A percentile compares a stretch with the other conserved stretches of the same genome.
Evolutionary conservation across 2,113 vertebrate genomes (phyloP).

Genomic region (Pseudopodoces humilis): DNA sequence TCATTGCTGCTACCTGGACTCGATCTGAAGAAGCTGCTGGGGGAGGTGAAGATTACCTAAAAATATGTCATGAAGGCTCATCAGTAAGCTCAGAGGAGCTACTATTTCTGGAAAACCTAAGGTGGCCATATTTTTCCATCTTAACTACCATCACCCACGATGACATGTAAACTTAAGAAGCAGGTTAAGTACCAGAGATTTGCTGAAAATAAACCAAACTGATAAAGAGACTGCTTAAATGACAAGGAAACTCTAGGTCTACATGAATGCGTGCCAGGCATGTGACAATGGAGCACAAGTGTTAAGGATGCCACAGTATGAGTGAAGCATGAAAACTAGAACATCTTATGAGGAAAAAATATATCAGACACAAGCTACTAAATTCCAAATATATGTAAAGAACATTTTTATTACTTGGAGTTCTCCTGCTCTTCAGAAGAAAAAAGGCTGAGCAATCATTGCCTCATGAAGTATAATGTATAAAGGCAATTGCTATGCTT

Average conservation of each 20-base stretch:
- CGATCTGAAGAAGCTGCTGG: not conserved
- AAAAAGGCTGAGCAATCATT: not conserved
- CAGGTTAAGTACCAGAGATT: not conserved
- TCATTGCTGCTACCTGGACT: not conserved
- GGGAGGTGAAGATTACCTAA: not conserved
- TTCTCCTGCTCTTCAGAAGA: not conserved
- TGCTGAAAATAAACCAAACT: not conserved
- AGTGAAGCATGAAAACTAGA: not conserved
- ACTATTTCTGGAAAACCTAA: conserved; percentile 1
- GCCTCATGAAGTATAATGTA: not conserved
- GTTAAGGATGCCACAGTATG: not conserved
- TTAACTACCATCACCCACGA: not conserved
- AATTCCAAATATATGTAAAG: conserved; percentile 1
- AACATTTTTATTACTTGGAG: not conserved
- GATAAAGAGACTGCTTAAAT: not conserved
- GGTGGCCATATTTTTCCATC: not conserved
- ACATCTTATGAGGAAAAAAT: not conserved
- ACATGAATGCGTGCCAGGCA: not conserved
- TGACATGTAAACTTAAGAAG: not conserved
- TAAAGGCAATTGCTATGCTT: not conserved
- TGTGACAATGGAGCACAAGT: not conserved
- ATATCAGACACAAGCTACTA: not conserved
- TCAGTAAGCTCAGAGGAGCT: not conserved
- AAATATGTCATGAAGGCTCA: not conserved
- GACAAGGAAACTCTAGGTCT: not conserved